Evolutionary conservation across 1,140 invertebrate genomes (phyloP), one percentile per base, ranked within the genome.

Genomic region (Myzus persicae): DNA sequence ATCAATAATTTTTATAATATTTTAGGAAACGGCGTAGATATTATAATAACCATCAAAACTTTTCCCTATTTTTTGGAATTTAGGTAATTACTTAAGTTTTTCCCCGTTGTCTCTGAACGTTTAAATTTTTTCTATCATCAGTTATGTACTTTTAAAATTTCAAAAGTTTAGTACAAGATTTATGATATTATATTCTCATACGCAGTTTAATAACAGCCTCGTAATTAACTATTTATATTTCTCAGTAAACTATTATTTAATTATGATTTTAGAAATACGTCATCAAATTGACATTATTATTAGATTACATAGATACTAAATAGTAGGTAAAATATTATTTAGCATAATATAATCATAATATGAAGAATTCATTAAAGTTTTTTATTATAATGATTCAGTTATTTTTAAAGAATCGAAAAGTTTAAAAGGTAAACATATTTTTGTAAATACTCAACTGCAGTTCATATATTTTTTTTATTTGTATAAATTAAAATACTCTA

Each of bases 31-130:
- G 3, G 3, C 22, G 2, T 85, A 42, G 20, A 48, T 87, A 46
- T 46, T 87, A 36, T 36, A 87, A 48, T 20, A 46, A 31, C 9
- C 14, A 6, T 38, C 0, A 24, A 90, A 90, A 90, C 88, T 90
- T 90, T 90, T 38, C 8, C 88, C 9, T 26, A 2, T 36, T 48
- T 18, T 31, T 88, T 88, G 46, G 31, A 20, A 48, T 54, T 90
- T 90, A 26, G 46, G 36, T 51, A 51, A 90, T 90, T 90, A 90
- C 48, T 36, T 38, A 89, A 89, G 87, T 89, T 89, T 90, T 88
- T 54, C 36, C 36, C 36, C 14, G 22, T 38, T 26, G 26, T 54
- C 36, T 46, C 14, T 38, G 0, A n/a, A 46, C 24, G 36, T 51
- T 24, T 40, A 24, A 48, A 26, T 26, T 90, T 40, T 54, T 40